Percentiles rank a stretch among this genome's conserved stretches.
phyloP scores from a whole-genome alignment of 2,888 invertebrate species.

The Cheilosia soror region DNA sequence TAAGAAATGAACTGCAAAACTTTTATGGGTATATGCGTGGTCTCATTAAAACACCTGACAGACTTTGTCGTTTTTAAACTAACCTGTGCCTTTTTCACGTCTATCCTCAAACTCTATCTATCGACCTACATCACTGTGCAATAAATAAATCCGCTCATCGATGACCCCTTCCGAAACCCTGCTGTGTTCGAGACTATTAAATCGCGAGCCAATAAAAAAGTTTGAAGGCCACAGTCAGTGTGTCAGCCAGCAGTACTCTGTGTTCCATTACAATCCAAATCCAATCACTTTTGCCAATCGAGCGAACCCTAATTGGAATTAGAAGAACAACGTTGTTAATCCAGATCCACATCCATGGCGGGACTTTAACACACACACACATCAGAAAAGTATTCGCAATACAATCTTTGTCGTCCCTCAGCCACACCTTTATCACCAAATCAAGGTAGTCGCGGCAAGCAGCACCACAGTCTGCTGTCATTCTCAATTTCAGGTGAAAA shows the following conservation, averaged over 20 bases:
- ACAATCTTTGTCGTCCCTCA: constrained; percentile 36
- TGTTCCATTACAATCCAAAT: constrained; percentile 55
- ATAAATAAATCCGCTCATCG: constrained; percentile 56
- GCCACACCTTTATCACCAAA: constrained; percentile 64
- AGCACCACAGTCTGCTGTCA: constrained; percentile 53
- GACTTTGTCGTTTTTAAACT: constrained; percentile 15
- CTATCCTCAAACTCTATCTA: constrained; percentile 4
- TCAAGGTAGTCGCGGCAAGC: constrained; percentile 8
- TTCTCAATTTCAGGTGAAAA: constrained; percentile 71
- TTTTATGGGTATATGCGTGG: not conserved
- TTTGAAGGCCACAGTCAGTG: constrained; percentile 73
- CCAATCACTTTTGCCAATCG: constrained; percentile 71
- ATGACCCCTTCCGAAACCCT: constrained; percentile 21
- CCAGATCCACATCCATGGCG: constrained; percentile 41
- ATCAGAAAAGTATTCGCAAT: constrained; percentile 53
- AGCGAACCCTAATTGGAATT: constrained; percentile 72
- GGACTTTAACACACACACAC: constrained; percentile 17
- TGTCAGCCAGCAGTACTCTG: constrained; percentile 53
- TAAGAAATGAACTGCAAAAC: not conserved
- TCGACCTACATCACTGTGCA: constrained; percentile 69
- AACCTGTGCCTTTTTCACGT: not conserved
- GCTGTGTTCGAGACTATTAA: constrained; percentile 48
- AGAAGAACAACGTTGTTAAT: constrained; percentile 61
- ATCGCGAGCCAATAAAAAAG: constrained; percentile 34
- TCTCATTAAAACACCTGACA: constrained; percentile 11